Conservation (phyloP, 2,888 invertebrate genomes). For the Tenthredo notha region DNA sequence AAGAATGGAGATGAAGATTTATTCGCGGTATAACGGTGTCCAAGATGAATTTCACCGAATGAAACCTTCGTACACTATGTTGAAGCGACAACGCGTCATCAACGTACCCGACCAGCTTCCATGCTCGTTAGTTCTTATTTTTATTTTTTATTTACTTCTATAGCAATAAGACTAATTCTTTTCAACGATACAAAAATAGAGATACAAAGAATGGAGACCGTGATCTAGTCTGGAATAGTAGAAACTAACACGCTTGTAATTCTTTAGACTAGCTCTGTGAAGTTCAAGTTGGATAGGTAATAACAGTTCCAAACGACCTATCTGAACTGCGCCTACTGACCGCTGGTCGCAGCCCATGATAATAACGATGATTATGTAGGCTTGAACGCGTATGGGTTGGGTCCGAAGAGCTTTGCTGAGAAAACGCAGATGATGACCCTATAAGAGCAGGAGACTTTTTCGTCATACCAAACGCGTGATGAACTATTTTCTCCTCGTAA, state of each 20-base stretch:
- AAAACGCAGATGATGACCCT: background rate
- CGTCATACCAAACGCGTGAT: background rate
- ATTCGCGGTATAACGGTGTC: constrained; percentile 30
- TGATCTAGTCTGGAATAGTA: background rate
- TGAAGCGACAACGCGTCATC: background rate
- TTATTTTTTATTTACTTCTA: background rate
- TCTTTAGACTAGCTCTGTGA: constrained; percentile 1
- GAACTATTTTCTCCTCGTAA: background rate
- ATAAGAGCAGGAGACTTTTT: background rate
- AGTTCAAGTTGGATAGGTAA: constrained; percentile 34
- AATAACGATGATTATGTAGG: constrained; percentile 56
- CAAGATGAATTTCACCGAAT: constrained; percentile 34
- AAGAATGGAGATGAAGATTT: constrained; percentile 31
- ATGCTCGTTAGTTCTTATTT: background rate
- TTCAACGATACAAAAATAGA: background rate
- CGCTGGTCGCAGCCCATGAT: constrained; percentile 53
- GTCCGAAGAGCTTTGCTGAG: background rate
- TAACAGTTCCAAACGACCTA: constrained; percentile 37
- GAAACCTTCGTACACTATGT: background rate
- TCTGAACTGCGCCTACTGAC: constrained; percentile 55
- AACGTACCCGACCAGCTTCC: background rate
- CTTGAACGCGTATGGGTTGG: constrained; percentile 53
- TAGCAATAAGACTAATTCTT: background rate
- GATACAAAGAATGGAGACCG: background rate
- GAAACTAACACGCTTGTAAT: background rate